A percentile compares a stretch with the other conserved stretches of the same genome.
Evolutionary conservation across 1,140 invertebrate genomes (phyloP).

Genomic region (Mycetomoellerius zeteki): DNA sequence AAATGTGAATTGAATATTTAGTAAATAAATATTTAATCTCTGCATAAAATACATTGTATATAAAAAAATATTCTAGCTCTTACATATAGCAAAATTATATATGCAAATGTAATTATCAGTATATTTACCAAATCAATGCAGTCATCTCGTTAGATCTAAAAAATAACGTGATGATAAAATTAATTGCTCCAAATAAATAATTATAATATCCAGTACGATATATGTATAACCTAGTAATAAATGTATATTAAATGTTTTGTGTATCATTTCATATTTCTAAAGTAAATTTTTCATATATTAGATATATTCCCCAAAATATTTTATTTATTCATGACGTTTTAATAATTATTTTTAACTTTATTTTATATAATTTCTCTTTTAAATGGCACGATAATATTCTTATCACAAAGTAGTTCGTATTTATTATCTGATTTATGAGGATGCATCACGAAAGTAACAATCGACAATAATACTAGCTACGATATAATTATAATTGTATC

Average conservation of each 20-base stretch:
- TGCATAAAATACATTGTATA: background rate
- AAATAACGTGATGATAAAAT: background rate
- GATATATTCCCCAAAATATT: background rate
- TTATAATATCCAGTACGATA: background rate
- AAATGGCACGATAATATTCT: background rate
- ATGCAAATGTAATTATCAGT: background rate
- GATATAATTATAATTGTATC: background rate
- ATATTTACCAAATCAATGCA: background rate
- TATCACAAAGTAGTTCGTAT: background rate
- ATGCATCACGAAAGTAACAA: background rate
- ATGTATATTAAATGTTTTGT: background rate
- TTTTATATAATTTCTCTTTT: background rate
- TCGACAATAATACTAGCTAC: background rate
- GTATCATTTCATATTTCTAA: background rate
- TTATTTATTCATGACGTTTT: background rate
- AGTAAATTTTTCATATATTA: background rate
- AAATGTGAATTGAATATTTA: background rate
- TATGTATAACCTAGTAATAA: too few relatives aligned
- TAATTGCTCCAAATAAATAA: background rate
- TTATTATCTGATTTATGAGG: background rate
- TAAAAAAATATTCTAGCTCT: background rate
- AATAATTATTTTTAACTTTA: background rate
- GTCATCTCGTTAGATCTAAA: background rate
- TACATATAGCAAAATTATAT: background rate
- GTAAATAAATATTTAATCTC: background rate